Conservation (phyloP, 1,140 invertebrate species). For the Drosophila kanapiae region DNA sequence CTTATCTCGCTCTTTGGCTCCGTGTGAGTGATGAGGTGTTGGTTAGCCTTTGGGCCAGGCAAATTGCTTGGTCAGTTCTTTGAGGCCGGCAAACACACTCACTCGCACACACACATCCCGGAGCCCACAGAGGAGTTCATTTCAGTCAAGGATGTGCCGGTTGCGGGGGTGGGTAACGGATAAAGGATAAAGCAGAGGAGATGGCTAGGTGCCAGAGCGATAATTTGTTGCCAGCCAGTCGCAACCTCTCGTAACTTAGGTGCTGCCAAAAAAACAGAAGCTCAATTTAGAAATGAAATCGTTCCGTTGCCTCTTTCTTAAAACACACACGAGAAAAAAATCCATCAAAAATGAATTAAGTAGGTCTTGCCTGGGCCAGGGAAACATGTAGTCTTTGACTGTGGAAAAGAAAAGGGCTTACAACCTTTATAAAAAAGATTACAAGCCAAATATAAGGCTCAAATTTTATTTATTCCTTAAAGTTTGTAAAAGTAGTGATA, state of each 20-base stretch:
- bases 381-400: no score
- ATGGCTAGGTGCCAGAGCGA: conserved; percentile 62
- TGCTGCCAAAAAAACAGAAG: conserved; percentile 57
- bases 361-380: neutral
- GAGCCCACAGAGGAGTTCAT: conserved; percentile 34
- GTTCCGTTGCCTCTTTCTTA: conserved; percentile 33
- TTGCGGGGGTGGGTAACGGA: neutral
- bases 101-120: conserved; percentile 5
- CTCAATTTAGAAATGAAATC: conserved; percentile 66
- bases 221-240: conserved; percentile 64
- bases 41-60: conserved; percentile 58
- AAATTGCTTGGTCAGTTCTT: conserved; percentile 67
- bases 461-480: neutral
- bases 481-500: no score
- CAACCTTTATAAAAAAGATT: neutral
- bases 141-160: conserved; percentile 42
- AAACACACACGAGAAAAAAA: conserved; percentile 10
- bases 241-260: conserved; percentile 65
- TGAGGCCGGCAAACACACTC: conserved; percentile 54
- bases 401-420: neutral
- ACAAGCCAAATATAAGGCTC: neutral
- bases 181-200: neutral
- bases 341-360: conserved; percentile 13
- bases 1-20: conserved; percentile 37
- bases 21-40: conserved; percentile 64